These are phyloP conservation scores for Python bivittatus DNA, from an alignment of 2,113 vertebrate species.

Conservation along the genomic window DNA sequence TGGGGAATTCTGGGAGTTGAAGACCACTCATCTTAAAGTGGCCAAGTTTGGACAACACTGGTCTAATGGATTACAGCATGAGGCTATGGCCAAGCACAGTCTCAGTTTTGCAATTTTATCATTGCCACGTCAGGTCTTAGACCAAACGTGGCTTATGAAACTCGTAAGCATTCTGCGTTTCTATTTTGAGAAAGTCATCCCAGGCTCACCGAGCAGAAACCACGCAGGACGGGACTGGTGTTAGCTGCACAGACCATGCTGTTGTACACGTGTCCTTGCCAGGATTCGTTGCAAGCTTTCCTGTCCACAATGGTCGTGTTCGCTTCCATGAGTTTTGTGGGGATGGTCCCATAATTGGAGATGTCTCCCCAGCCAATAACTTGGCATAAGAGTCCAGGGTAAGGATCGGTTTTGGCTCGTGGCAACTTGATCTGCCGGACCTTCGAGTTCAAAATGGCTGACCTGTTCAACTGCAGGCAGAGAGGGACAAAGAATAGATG, in stretches of 20 bases:
- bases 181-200: no score
- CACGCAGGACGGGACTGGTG: slow-evolving; percentile 37
- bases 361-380: slow-evolving; percentile 70
- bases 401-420: fast-evolving
- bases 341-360: slow-evolving; percentile 46
- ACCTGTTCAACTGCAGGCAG: slow-evolving; percentile 59
- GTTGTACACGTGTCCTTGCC: slow-evolving; percentile 47
- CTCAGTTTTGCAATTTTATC: neutral
- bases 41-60: no score
- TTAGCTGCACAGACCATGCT: slow-evolving; percentile 67
- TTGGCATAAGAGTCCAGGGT: slow-evolving; percentile 24
- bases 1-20: no score
- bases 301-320: slow-evolving; percentile 54
- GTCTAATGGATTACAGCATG: neutral
- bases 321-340: slow-evolving; percentile 64
- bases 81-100: neutral
- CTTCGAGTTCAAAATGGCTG: slow-evolving; percentile 44
- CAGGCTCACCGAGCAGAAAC: slow-evolving; percentile 66
- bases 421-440: slow-evolving; percentile 65
- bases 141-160: neutral
- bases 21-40: no score
- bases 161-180: neutral
- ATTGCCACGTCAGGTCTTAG: neutral
- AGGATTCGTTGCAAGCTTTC: slow-evolving; percentile 60
- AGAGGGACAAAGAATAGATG: fast-evolving